Base-by-base conservation (phyloP, 2,888 invertebrate species). In the Yponomeuta malinellus region DNA sequence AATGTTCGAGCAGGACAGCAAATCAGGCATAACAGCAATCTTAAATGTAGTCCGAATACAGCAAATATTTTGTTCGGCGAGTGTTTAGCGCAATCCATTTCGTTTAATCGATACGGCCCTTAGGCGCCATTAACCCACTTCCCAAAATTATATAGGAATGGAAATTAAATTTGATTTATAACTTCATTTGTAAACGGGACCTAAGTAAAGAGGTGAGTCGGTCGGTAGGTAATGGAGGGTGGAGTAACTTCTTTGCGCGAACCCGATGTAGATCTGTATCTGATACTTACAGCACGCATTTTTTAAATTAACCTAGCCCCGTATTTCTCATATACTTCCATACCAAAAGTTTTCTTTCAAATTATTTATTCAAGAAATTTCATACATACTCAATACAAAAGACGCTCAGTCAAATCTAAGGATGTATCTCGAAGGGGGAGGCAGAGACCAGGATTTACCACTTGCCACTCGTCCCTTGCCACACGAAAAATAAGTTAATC, bases 31-130 rank as follows among this genome's bases (percentile, higher is more conserved):
- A 37, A 37, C 5, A 37, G 37, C 5, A 5, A 37, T 4, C 37
- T 2, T 37, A 0, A 43, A 43, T 43, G 6, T 43, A 43, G 33
- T 33, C 43, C 9, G 43, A 8, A 43, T 43, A 8, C 43, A 43
- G 6, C 43, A 43, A 43, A 43, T 8, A 43, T 43, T 43, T 43
- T 43, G 8, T 43, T 43, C 43, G 43, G 8, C 6, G 43, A 43
- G 43, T 43, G 9, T 8, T 8, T 9, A 43, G 43, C 43, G 43
- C 43, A 43, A 43, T 33, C 1, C 33, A 12, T 52, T 52, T 52
- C 12, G 52, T 68, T 72, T 72, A 73, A 64, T 65, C 65, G 65
- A 65, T 33, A 65, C 12, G 29, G 31, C 65, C 65, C 65, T 33
- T 31, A 33, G 29, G 65, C 31, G 33, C 65, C 29, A 65, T 31